phyloP scores from a whole-genome alignment of 1,140 invertebrate species.

The Papilio aristodemus region DNA sequence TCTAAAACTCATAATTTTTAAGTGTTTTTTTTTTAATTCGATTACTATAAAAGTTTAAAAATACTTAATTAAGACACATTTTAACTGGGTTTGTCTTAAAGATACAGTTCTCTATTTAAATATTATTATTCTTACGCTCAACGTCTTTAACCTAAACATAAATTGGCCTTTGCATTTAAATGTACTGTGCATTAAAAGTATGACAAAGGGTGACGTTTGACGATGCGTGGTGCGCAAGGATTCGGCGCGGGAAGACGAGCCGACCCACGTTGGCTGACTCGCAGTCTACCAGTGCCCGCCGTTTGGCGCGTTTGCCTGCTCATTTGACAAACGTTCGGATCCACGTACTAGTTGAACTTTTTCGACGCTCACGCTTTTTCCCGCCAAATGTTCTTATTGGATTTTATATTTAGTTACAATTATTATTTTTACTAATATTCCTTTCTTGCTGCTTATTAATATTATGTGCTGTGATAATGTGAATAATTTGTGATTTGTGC shows the following conservation, averaged over 20 bases:
- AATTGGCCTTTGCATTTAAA: constrained; percentile 20
- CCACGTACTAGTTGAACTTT: constrained; percentile 60
- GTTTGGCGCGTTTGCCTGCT: constrained; percentile 47
- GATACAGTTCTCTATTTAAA: background rate
- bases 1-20: too few species aligned
- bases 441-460: too few species aligned
- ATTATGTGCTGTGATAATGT: constrained; percentile 47
- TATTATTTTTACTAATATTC: constrained; percentile 36
- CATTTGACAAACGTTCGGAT: constrained; percentile 36
- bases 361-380: constrained; percentile 59
- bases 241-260: constrained; percentile 59
- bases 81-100: too few species aligned
- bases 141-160: background rate
- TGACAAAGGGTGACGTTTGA: constrained; percentile 47
- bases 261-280: constrained; percentile 53
- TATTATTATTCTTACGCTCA: background rate
- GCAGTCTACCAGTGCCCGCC: constrained; percentile 58
- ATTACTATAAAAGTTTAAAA: too few species aligned
- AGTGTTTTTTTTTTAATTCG: too few species aligned
- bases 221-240: constrained; percentile 59
- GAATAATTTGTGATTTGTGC: constrained; percentile 40
- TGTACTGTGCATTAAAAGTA: constrained; percentile 44
- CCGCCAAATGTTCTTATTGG: constrained; percentile 57
- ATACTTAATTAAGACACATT: too few species aligned
- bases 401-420: constrained; percentile 40